Base-by-base conservation (phyloP, 2,888 invertebrate species). In the Sturmia bella region DNA sequence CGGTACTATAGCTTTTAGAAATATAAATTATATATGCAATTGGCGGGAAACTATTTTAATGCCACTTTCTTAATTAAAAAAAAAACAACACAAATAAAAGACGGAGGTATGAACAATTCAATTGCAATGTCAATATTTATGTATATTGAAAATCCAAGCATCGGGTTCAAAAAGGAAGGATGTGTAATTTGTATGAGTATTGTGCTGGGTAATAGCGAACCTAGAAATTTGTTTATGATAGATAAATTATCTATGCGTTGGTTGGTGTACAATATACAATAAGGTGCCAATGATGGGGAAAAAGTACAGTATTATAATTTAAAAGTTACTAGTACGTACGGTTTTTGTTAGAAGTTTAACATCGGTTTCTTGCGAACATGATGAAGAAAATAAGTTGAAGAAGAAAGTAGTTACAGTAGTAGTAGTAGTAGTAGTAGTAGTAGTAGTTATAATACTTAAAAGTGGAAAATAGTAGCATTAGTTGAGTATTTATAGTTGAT, bases 291-390 rank as follows among this genome's bases (percentile, higher is more conserved):
- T 59, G 32, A 66, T 66, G n/a, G 32, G 32, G 39, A 21, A 43
- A 68, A 39, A 43, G 27, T 73, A 63, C 41, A 54, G 17, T 54
- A 43, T 43, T 32, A 54, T 43, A 32, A 54, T 66, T 57, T 80
- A 54, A 68, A 61, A 41, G 24, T n/a, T 52, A 43, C 12, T 59
- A 70, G 56, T 76, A 76, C 70, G 70, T 76, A 69, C 69, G 69
- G 61, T 73, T 72, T 73, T 61, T 12, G 21, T 41, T 52, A 61
- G 13, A 57, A 74, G 15, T 39, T 24, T 21, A 41, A 57, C 66
- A 57, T 57, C 57, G 24, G 9, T 61, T 72, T 50, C n/a, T 72
- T 72, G 45, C 52, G 61, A 69, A 37, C 21, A 37, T 63, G 56
- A 24, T 45, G 56, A 64, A 68, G 54, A 64, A 68, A 57, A 37